Evolutionary conservation across 2,888 invertebrate species (phyloP).

Genomic region (Drosophila ezoana): DNA sequence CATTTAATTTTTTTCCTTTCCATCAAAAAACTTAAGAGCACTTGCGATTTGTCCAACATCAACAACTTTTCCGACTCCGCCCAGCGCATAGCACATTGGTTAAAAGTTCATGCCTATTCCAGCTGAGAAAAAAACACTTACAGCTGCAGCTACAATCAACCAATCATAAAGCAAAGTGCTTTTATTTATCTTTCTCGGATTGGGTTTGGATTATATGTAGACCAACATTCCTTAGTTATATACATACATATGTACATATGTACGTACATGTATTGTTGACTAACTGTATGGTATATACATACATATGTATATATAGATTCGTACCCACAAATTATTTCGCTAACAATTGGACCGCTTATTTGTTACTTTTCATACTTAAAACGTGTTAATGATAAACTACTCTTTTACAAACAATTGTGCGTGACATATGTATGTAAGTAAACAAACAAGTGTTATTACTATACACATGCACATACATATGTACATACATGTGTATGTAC

Average conservation of each 20-base stretch:
- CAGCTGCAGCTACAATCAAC: slow-evolving; percentile 19
- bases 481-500: neutral
- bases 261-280: neutral
- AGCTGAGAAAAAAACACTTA: slow-evolving; percentile 35
- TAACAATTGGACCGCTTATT: slow-evolving; percentile 20
- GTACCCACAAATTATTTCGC: slow-evolving; percentile 15
- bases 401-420: slow-evolving; percentile 26
- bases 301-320: neutral
- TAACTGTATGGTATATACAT: too few relatives aligned
- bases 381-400: slow-evolving; percentile 41
- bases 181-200: slow-evolving; percentile 20
- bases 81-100: slow-evolving; percentile 57
- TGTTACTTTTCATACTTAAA: slow-evolving; percentile 29
- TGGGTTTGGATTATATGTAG: slow-evolving; percentile 6
- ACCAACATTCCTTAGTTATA: neutral
- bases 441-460: slow-evolving; percentile 9
- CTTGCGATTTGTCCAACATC: slow-evolving; percentile 18
- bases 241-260: too few relatives aligned
- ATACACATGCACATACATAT: neutral
- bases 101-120: slow-evolving; percentile 3
- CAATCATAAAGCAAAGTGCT: slow-evolving; percentile 30
- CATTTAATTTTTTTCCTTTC: slow-evolving; percentile 12
- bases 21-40: slow-evolving; percentile 13
- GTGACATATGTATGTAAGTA: slow-evolving; percentile 9
- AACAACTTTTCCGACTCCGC: slow-evolving; percentile 64